Evolutionary conservation across 2,113 vertebrate genomes (phyloP).

Genomic region (Aegithalos caudatus): DNA sequence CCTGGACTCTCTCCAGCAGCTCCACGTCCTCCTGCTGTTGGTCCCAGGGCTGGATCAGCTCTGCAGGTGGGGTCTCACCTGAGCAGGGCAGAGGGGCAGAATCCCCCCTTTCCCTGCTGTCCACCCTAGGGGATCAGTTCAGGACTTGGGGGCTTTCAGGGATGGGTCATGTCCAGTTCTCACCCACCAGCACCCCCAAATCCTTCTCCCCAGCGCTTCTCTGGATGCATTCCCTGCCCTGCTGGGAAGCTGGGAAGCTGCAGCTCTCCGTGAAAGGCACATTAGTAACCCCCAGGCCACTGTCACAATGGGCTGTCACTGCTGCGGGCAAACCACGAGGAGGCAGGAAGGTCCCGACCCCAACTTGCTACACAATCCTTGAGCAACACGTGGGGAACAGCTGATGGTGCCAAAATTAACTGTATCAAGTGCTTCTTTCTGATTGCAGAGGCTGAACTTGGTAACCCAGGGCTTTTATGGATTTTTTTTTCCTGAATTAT

Average conservation of each 20-base stretch:
- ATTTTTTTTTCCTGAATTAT: neutral
- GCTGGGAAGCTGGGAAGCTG: neutral
- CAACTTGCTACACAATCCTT: neutral
- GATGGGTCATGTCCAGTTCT: neutral
- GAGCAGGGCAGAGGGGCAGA: neutral
- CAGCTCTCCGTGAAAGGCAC: neutral
- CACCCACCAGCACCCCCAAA: neutral
- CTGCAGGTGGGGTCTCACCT: neutral
- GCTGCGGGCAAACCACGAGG: neutral
- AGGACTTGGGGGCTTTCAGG: neutral
- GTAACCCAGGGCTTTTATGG: neutral
- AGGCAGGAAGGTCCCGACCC: neutral
- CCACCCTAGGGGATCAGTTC: rapidly evolving
- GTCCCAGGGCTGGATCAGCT: rapidly evolving
- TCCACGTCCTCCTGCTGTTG: neutral
- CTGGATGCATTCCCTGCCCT: neutral
- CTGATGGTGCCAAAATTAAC: neutral
- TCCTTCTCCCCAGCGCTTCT: neutral
- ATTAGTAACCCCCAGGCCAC: neutral
- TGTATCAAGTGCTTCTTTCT: neutral
- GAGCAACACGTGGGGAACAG: neutral
- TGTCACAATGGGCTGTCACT: neutral
- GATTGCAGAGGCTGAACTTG: neutral
- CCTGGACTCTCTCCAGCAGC: neutral
- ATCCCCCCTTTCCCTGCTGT: neutral